A percentile compares a stretch with the other conserved stretches of the same genome.
Conservation (phyloP, 2,888 invertebrate genomes). For the Tenthredo distinguenda region DNA sequence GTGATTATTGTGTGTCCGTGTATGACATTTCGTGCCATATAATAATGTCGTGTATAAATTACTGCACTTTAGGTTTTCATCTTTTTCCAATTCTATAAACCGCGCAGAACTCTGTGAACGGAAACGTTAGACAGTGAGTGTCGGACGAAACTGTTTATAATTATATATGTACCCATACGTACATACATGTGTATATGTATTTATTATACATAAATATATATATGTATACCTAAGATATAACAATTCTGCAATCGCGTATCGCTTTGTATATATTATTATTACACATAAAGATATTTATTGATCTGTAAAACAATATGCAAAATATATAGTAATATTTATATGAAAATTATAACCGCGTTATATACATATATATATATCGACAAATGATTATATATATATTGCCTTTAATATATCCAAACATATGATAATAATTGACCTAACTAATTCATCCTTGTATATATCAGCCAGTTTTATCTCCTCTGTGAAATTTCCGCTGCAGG, state of each 20-base stretch:
- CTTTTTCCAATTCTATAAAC: background rate
- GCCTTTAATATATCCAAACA: background rate
- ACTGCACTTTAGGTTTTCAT: background rate
- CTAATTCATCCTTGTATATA: background rate
- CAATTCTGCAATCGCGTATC: constrained; percentile 35
- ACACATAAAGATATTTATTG: constrained; percentile 75
- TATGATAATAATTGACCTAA: background rate
- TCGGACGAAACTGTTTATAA: background rate
- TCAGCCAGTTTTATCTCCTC: background rate
- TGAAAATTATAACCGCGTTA: constrained; percentile 59
- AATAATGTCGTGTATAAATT: constrained; percentile 41
- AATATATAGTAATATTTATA: constrained; percentile 76
- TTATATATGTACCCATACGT: constrained; percentile 9
- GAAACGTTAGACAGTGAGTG: background rate
- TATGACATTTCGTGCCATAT: constrained; percentile 52
- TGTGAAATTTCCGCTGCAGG: background rate
- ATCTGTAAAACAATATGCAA: constrained; percentile 75
- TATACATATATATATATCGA: background rate
- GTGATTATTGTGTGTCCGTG: constrained; percentile 50
- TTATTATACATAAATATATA: background rate
- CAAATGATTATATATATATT: background rate
- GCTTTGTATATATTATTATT: constrained; percentile 54
- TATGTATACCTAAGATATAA: background rate
- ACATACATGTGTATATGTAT: constrained; percentile 28
- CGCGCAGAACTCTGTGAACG: background rate